Conservation (phyloP, 2,113 vertebrate species). For the Anolis sagrei region DNA sequence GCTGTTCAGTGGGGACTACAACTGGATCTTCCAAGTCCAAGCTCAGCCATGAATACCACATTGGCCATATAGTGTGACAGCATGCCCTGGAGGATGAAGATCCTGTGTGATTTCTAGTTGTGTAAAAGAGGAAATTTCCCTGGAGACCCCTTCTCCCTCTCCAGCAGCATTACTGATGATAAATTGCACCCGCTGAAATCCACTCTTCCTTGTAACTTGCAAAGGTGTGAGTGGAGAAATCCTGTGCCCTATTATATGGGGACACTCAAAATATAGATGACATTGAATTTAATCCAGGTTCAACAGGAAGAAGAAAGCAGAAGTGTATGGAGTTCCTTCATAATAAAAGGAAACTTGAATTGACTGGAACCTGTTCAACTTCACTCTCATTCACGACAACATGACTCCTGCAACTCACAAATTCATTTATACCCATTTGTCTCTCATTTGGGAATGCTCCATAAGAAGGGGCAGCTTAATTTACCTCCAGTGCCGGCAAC, state of each 20-base stretch:
- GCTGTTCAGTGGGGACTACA: no score
- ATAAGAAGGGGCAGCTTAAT: not conserved
- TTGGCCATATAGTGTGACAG: no score
- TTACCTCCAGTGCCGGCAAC: not conserved
- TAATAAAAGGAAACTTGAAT: not conserved
- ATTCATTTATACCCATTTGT: no score
- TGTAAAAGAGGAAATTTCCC: not conserved
- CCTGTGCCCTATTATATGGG: no score
- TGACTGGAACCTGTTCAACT: not conserved
- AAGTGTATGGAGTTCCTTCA: not conserved
- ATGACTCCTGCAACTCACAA: not conserved
- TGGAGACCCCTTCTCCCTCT: not conserved
- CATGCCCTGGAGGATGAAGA: no score
- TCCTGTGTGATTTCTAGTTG: no score
- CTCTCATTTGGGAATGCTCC: not conserved
- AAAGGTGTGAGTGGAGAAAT: no score
- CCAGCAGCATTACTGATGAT: not conserved
- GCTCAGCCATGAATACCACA: no score
- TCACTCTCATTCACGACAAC: not conserved
- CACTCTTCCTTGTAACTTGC: not conserved
- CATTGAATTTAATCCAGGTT: no score
- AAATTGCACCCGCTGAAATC: not conserved
- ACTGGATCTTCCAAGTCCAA: no score
- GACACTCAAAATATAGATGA: no score
- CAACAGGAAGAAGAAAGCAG: no score